Base-by-base conservation (phyloP, 2,888 invertebrate genomes). In the Himalopsyche kuldschensis region DNA sequence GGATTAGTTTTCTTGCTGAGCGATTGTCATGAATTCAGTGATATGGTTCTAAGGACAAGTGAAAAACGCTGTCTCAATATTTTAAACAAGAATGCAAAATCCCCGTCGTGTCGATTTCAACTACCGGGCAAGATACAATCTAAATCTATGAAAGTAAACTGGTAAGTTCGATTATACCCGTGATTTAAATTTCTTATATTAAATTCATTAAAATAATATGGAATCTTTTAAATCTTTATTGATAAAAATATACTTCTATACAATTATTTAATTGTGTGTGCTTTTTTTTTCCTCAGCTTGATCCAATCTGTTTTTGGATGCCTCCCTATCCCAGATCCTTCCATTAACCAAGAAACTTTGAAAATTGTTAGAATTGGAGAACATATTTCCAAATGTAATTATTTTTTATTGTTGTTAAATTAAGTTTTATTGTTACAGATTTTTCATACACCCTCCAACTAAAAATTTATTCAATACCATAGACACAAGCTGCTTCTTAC, bases 221-320 rank as follows among this genome's bases (percentile, higher is more conserved):
- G 35, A 35, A 35, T 35, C 8, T 35, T 35, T 35, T 6, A 35
- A 35, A 35, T 35, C 6, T 5, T 32, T 32, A 6, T 32, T 4
- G 6, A 32, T 32, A 5, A 32, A 32, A 35, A 10, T 35, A 1
- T 10, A 6, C 35, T 35, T 35, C n/a, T n/a, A n/a, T n/a, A n/a
- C n/a, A n/a, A n/a, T n/a, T n/a, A n/a, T n/a, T n/a, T n/a, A n/a
- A n/a, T n/a, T n/a, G n/a, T n/a, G 3, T 78, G 20, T 78, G 78
- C 47, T 76, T 78, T n/a, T 78, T 47, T 30, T 15, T 35, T 32
- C 47, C 75, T 77, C 89, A 96, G 96, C 88, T 89, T 96, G 79
- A 94, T 96, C 84, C 96, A 96, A 91, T 95, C 96, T 0, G 90
- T 93, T 8, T 91, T 96, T 35, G 96, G 96, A 1, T 94, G 94